Conservation (phyloP, 2,888 invertebrate species). For the Poecilobothrus nobilitatus region DNA sequence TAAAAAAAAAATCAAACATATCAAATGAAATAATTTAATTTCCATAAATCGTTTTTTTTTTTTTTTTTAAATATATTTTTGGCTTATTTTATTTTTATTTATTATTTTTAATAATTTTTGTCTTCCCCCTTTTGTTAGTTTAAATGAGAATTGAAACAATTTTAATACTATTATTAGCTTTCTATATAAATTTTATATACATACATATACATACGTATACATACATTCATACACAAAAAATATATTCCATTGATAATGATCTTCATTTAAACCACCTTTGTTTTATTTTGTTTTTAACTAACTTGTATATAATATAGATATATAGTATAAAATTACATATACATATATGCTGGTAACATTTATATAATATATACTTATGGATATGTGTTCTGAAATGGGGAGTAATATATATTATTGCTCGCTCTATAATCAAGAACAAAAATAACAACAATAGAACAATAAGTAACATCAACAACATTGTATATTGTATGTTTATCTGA, state of each 20-base stretch:
- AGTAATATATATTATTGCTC: too few species aligned
- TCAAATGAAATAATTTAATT: not conserved
- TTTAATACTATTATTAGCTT: not conserved
- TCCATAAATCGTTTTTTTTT: not conserved
- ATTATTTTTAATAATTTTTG: not conserved
- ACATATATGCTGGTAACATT: too few species aligned
- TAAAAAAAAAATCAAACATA: not conserved
- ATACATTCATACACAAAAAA: not conserved
- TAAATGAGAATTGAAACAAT: not conserved
- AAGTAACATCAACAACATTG: not conserved
- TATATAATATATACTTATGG: too few species aligned
- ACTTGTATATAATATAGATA: too few species aligned
- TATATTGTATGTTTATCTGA: not conserved
- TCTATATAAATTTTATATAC: not conserved
- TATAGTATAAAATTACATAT: too few species aligned
- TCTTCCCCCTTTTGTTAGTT: not conserved
- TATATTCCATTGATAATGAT: too few species aligned
- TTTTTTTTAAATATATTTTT: not conserved
- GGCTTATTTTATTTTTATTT: too few species aligned
- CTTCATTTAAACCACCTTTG: too few species aligned
- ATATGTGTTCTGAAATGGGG: too few species aligned
- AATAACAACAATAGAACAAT: too few species aligned
- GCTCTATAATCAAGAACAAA: too few species aligned
- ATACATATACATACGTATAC: not conserved
- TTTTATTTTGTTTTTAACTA: too few species aligned